Evolutionary conservation across 2,113 vertebrate genomes (phyloP).

Genomic region (Sinocyclocheilus anshuiensis): DNA sequence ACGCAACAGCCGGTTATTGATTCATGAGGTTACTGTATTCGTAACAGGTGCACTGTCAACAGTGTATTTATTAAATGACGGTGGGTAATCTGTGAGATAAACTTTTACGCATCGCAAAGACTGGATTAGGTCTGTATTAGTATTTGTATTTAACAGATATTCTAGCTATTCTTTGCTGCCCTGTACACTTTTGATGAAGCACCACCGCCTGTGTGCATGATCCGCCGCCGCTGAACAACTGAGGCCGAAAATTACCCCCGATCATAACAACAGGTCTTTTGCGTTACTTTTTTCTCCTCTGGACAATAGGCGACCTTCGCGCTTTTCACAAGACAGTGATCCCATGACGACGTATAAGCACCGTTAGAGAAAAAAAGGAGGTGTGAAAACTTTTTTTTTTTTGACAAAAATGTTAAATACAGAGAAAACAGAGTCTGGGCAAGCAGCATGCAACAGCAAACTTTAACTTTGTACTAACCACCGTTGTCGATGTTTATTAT

Average conservation of each 20-base stretch:
- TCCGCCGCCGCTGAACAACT: slow-evolving; percentile 68
- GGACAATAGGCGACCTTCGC: slow-evolving; percentile 64
- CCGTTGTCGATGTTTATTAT: background rate
- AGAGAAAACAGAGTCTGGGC: background rate
- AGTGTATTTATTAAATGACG: background rate
- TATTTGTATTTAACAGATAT: background rate
- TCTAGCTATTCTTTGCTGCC: slow-evolving; percentile 36
- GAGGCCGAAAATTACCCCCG: slow-evolving; percentile 69
- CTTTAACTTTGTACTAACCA: background rate
- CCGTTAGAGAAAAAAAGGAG: slow-evolving; percentile 47
- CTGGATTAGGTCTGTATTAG: background rate
- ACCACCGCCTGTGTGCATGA: slow-evolving; percentile 74
- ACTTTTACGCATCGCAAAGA: background rate
- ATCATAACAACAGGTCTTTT: slow-evolving; percentile 76
- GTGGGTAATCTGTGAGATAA: background rate
- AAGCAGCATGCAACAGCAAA: background rate
- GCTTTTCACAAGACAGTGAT: slow-evolving; percentile 60
- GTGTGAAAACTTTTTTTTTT: slow-evolving; percentile 46
- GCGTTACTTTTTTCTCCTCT: slow-evolving; percentile 61
- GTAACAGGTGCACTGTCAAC: slow-evolving; percentile 16
- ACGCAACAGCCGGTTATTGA: background rate
- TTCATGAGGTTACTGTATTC: background rate
- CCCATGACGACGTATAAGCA: slow-evolving; percentile 54
- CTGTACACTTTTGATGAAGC: slow-evolving; percentile 52
- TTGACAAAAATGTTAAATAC: slow-evolving; percentile 53